Base-by-base conservation (phyloP, 2,113 vertebrate genomes). In the Scomber colias region DNA sequence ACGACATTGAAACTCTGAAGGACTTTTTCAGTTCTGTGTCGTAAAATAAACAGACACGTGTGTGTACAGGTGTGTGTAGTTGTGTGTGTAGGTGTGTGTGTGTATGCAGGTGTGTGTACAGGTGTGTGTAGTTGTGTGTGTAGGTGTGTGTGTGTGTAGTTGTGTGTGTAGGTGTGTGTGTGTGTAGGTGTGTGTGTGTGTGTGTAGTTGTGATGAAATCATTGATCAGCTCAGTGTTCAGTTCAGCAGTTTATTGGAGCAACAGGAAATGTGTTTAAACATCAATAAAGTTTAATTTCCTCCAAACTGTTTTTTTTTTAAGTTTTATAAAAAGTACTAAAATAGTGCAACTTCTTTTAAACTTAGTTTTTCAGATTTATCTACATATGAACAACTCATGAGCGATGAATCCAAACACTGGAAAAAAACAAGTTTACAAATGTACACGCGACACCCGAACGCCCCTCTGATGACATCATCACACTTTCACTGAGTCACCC, bases 271-370 rank as follows among this genome's bases (percentile, higher is more conserved):
- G 48, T 56, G 27, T 75, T 67, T 62, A 62, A 53, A 86, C 76
- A 82, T 51, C 44, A 86, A 14, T 65, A 79, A 70, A 67, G 50
- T 76, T 44, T n/a, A 7, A 30, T 24, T 48, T 60, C 79, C 77
- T 83, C 75, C 76, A 55, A 72, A 30, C 30, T 50, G 35, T 19
- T 71, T 69, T 76, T 54, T 73, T 19, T 67, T 78, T 88, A 75
- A 80, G 57, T 76, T 84, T 87, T 92, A 93, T 93, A 94, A 94
- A 95, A 95, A 93, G 93, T 95, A 94, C 92, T 94, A 95, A 95
- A 95, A 95, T 95, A 95, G 92, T 94, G 89, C 87, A 94, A 90
- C 89, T 84, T 86, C 50, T 93, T 93, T 89, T 91, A 88, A 90
- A 92, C 86, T 82, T 92, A 82, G 81, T 83, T 90, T 88, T 85